Base-by-base conservation (phyloP, 2,888 invertebrate genomes). In the Laspeyria flexula region DNA sequence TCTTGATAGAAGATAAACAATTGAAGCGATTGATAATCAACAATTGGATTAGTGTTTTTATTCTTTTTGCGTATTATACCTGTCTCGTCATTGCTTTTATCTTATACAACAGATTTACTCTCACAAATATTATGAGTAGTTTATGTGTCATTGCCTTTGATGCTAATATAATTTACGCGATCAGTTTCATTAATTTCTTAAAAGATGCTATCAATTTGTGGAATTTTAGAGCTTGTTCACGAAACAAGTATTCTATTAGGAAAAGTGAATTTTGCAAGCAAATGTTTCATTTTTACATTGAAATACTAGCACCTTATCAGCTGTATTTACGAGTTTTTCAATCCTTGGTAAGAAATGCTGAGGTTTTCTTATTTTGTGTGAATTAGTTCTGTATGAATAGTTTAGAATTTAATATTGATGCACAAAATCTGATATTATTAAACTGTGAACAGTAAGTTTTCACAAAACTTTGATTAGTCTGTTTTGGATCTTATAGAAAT, bases 261-360 rank as follows among this genome's bases (percentile, higher is more conserved):
- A 7, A 10, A n/a, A 1, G 34, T 3, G 13, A 33, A 7, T 13
- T 3, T 15, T 40, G 33, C 7, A 12, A 40, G 6, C 25, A 5
- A 13, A 47, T 50, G 43, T 47, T 45, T 23, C 11, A 46, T 11
- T 23, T 34, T 0, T 63, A 52, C 37, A 7, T 9, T 0, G 11
- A 52, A 7, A 47, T 58, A 12, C 38, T 61, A 7, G 25, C 37
- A 3, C 51, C 46, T 30, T 62, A 58, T 16, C 15, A 38, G 3
- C 29, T 47, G n/a, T 43, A 23, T 27, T 43, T 39, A 42, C 6
- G 15, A 2, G 23, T 43, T 15, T 47, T 41, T 39, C 34, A 37
- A n/a, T 10, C 5, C 30, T 29, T 21, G 30, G 62, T 65, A 48
- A 60, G 60, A n/a, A n/a, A n/a, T n/a, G n/a, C n/a, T n/a, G n/a